Base-by-base conservation (phyloP, 2,113 vertebrate species). In the Tympanuchus pallidicinctus region DNA sequence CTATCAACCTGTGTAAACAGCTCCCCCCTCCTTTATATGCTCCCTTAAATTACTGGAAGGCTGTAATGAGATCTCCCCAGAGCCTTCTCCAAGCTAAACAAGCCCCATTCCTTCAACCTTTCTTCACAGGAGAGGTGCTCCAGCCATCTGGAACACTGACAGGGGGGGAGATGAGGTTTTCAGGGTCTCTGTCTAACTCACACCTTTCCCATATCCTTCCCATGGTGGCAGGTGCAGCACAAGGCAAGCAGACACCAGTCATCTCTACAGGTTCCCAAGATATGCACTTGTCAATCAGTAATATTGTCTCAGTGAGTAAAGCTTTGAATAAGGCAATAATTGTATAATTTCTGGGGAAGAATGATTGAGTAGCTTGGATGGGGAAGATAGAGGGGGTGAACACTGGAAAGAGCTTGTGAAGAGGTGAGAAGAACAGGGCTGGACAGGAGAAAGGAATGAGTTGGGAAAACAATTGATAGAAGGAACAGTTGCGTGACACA, bases 311-410 rank as follows among this genome's bases (percentile, higher is more conserved):
- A 72, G 56, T 0, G 0, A 60, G 50, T 28, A 73, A 75, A 88
- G 73, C 67, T 81, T 77, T 96, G 88, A 93, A 97, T 97, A 85
- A 82, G 60, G 65, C n/a, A 42, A 47, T 95, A 93, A 73, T 84
- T 64, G 88, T 87, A 79, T 34, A 50, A 43, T 82, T 95, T 94
- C 70, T 76, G 18, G 74, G 34, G 34, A 81, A 86, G 69, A 83
- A 70, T 82, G 45, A 86, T 73, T 82, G 50, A 96, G 73, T 88
- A 80, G 15, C 20, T 13, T 30, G 60, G 84, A 47, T 70, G 84
- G 43, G n/a, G 89, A 52, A 84, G 19, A 65, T 87, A 34, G 82
- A 75, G 7, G 1, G 59, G n/a, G 7, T 69, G 47, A 91, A 38
- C 28, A 40, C n/a, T 27, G 77, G 57, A 36, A 92, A 78, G 47